Evolutionary conservation across 2,888 invertebrate genomes (phyloP).

Genomic region (Stenchaetothrips biformis): DNA sequence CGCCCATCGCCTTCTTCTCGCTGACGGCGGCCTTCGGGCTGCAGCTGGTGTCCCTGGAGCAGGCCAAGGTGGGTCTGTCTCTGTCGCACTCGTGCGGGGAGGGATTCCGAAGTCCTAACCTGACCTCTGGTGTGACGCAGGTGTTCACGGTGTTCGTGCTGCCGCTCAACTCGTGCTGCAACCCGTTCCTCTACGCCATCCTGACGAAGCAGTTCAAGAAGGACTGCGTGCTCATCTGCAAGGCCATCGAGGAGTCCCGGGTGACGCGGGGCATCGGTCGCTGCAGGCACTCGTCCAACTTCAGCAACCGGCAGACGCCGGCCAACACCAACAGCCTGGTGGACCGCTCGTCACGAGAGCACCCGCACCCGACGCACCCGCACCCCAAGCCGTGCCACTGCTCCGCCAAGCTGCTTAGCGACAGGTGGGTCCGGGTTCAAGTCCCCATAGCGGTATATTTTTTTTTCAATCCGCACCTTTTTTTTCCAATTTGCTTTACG

Average conservation of each 20-base stretch:
- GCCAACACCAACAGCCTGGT: conserved; percentile 80
- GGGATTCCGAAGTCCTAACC: too few species aligned
- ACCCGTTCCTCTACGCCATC: conserved; percentile 96
- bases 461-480: too few species aligned
- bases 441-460: too few species aligned
- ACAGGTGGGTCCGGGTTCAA: conserved; percentile 43
- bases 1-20: conserved; percentile 93
- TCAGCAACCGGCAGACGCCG: conserved; percentile 81
- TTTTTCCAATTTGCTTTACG: too few species aligned
- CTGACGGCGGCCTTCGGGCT: conserved; percentile 89
- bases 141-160: conserved; percentile 91
- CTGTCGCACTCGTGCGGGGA: too few species aligned
- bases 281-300: conserved; percentile 79
- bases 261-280: conserved; percentile 83
- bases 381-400: conserved; percentile 56
- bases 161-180: conserved; percentile 94
- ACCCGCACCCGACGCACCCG: conserved; percentile 52
- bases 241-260: conserved; percentile 90
- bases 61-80: conserved; percentile 69
- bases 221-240: conserved; percentile 92
- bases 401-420: conserved; percentile 53
- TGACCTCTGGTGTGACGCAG: too few species aligned
- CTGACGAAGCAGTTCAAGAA: conserved; percentile 97
- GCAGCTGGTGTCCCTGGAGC: conserved; percentile 85
- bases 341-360: conserved; percentile 71